Percentiles rank a stretch among this genome's conserved stretches.
Conservation (phyloP, 2,888 invertebrate species). For the Sphaeridia pumilis region DNA sequence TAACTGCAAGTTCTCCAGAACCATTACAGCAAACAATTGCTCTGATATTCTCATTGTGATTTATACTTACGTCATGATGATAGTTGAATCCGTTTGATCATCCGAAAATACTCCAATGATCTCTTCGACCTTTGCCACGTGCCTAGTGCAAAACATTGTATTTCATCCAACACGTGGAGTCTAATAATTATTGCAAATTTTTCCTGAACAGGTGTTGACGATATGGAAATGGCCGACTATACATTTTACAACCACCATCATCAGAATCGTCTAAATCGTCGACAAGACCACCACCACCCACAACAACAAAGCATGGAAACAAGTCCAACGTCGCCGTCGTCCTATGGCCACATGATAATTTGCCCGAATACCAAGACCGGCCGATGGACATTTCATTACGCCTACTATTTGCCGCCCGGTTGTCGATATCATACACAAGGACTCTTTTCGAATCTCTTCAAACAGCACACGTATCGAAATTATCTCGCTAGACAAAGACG, state of each 20-base stretch:
- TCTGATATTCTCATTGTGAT: too few species aligned
- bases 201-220: conserved; percentile 33
- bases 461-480: conserved; percentile 32
- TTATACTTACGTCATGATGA: too few species aligned
- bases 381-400: conserved; percentile 35
- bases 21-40: too few species aligned
- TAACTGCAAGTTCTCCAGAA: too few species aligned
- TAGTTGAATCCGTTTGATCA: too few species aligned
- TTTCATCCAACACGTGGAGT: too few species aligned
- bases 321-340: too few species aligned
- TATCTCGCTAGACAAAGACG: conserved; percentile 29
- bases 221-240: conserved; percentile 36
- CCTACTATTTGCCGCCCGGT: conserved; percentile 36
- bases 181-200: too few species aligned
- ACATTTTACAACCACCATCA: conserved; percentile 21
- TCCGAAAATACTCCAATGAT: too few species aligned
- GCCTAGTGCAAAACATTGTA: too few species aligned
- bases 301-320: background rate
- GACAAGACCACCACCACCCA: too few species aligned
- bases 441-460: conserved; percentile 33
- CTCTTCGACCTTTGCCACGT: too few species aligned
- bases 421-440: conserved; percentile 34
- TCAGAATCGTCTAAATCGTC: background rate
- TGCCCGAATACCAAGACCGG: conserved; percentile 36
- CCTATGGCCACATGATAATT: conserved; percentile 34